A percentile compares a stretch with the other conserved stretches of the same genome.
These are phyloP conservation scores for Pecten maximus DNA, from an alignment of 2,888 invertebrate species.

Conservation along the genomic window DNA sequence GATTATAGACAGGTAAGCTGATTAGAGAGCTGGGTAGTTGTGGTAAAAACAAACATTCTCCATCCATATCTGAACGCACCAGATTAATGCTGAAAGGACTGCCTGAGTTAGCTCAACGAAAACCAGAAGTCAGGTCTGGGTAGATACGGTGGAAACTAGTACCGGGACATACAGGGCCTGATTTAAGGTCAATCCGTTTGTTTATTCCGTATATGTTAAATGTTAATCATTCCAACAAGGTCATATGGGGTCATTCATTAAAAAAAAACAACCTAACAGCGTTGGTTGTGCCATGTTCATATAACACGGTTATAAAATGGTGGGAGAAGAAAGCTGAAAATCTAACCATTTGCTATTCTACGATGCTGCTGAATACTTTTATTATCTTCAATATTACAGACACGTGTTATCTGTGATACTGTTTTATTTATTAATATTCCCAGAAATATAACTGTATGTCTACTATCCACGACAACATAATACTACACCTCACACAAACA, in stretches of 20 bases:
- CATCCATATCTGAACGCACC: not conserved
- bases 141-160: not conserved
- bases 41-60: not conserved
- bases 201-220: not conserved
- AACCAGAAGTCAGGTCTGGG: not conserved
- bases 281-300: too few species aligned
- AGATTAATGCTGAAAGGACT: not conserved
- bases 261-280: too few species aligned
- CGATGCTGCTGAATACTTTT: too few species aligned
- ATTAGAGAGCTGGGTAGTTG: not conserved
- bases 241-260: not conserved
- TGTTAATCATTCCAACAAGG: not conserved
- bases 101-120: not conserved
- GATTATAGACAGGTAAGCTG: not conserved
- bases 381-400: too few species aligned
- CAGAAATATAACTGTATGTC: too few species aligned
- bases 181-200: not conserved
- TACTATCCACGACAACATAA: too few species aligned
- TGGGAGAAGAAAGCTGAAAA: too few species aligned
- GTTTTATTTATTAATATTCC: too few species aligned
- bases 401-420: too few species aligned
- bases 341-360: too few species aligned
- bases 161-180: not conserved
- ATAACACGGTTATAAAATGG: too few species aligned
- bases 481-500: too few species aligned